Percentiles rank a stretch among this genome's conserved stretches.
phyloP scores from a whole-genome alignment of 1,140 invertebrate species.

The Drosophila saltans region DNA sequence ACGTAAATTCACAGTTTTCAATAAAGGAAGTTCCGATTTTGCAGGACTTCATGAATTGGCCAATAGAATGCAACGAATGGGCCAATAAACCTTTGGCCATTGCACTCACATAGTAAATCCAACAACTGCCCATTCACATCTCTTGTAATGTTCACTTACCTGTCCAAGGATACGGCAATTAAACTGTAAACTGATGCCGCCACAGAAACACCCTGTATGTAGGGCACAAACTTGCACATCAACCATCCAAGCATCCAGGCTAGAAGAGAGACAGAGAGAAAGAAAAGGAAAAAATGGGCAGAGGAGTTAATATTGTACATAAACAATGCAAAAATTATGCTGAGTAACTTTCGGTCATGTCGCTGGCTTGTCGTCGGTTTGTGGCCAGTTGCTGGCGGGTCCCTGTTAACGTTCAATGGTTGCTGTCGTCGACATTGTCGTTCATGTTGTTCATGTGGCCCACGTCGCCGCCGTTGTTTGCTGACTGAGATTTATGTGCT shows the following conservation, averaged over 20 bases:
- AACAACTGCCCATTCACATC: background rate
- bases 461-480: conserved; percentile 63
- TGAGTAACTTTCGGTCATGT: conserved; percentile 75
- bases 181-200: conserved; percentile 97
- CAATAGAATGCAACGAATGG: background rate
- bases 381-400: conserved; percentile 35
- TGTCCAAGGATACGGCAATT: conserved; percentile 96
- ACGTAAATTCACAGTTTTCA: too few species aligned
- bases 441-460: conserved; percentile 15
- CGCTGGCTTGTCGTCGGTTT: conserved; percentile 17
- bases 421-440: conserved; percentile 38
- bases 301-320: conserved; percentile 53
- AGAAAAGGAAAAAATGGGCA: background rate
- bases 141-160: conserved; percentile 86
- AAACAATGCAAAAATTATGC: conserved; percentile 71
- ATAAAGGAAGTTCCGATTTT: too few species aligned
- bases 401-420: conserved; percentile 53
- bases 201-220: conserved; percentile 96
- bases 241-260: conserved; percentile 96
- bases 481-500: conserved; percentile 81
- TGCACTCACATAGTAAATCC: background rate
- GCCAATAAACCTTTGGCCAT: background rate
- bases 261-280: conserved; percentile 81
- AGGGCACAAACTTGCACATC: conserved; percentile 97
- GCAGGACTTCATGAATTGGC: background rate